A percentile compares a stretch with the other conserved stretches of the same genome.
These are phyloP conservation scores for Nasua narica DNA, from an alignment of 2,797 vertebrate genomes.

Conservation along the genomic window DNA sequence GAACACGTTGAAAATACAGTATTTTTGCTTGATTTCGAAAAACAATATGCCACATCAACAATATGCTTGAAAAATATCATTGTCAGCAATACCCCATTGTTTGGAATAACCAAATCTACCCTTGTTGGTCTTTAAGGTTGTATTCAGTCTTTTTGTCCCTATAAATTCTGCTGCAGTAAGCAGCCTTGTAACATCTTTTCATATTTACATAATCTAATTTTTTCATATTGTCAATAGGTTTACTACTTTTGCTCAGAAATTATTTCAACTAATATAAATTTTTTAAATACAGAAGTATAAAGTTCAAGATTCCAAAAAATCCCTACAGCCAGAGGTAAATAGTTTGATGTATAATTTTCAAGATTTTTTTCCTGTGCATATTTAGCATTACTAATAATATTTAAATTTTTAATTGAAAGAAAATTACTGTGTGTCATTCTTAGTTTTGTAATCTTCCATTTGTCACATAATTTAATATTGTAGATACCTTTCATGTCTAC, in stretches of 20 bases:
- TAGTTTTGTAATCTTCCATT: neutral
- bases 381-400: neutral
- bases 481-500: neutral
- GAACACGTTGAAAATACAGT: conserved; percentile 22
- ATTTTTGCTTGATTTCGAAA: conserved; percentile 37
- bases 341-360: neutral
- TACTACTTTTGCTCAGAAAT: neutral
- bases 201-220: neutral
- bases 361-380: neutral
- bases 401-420: neutral
- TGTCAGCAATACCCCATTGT: neutral
- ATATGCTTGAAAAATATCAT: neutral
- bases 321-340: neutral
- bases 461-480: neutral
- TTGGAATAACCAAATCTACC: neutral
- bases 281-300: neutral
- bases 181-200: neutral
- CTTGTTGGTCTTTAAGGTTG: neutral
- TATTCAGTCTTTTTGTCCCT: neutral
- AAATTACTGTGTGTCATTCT: neutral
- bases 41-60: neutral
- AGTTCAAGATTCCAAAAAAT: neutral
- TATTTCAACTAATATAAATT: neutral
- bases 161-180: conserved; percentile 6
- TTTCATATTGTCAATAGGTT: neutral